These are phyloP conservation scores for Motacilla alba DNA, from an alignment of 2,113 vertebrate species.

Conservation along the genomic window DNA sequence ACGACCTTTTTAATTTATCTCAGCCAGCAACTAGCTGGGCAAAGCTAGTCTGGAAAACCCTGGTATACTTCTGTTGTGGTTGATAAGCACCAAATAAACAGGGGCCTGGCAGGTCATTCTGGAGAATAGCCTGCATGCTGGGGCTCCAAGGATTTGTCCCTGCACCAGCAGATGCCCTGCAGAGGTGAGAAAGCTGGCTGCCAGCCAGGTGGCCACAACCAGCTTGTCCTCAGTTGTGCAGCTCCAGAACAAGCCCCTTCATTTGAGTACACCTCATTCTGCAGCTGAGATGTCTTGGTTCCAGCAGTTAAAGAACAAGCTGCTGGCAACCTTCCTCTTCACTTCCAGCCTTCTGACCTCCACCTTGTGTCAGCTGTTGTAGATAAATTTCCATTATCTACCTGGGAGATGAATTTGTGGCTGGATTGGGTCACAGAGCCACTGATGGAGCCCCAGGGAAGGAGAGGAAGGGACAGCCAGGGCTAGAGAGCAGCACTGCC, in stretches of 20 bases:
- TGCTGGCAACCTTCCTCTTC: neutral
- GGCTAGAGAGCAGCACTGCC: neutral
- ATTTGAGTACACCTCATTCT: neutral
- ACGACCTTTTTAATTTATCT: neutral
- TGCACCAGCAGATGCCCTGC: neutral
- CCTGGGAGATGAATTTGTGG: neutral
- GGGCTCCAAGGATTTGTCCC: neutral
- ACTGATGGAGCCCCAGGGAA: neutral
- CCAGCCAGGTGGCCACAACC: neutral
- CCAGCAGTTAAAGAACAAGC: neutral
- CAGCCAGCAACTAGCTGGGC: neutral
- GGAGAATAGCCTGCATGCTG: neutral
- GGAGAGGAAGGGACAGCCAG: neutral
- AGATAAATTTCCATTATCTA: neutral
- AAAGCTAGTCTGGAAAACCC: neutral
- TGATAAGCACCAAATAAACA: neutral
- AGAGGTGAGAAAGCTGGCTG: neutral
- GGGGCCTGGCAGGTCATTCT: neutral
- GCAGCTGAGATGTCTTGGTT: neutral
- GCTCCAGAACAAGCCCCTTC: neutral
- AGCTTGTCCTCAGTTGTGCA: neutral
- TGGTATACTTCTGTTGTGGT: neutral
- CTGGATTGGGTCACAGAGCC: accelerated
- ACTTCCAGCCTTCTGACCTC: neutral
- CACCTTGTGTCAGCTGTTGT: neutral